phyloP scores from a whole-genome alignment of 1,140 invertebrate species.

The Psix sp. region DNA sequence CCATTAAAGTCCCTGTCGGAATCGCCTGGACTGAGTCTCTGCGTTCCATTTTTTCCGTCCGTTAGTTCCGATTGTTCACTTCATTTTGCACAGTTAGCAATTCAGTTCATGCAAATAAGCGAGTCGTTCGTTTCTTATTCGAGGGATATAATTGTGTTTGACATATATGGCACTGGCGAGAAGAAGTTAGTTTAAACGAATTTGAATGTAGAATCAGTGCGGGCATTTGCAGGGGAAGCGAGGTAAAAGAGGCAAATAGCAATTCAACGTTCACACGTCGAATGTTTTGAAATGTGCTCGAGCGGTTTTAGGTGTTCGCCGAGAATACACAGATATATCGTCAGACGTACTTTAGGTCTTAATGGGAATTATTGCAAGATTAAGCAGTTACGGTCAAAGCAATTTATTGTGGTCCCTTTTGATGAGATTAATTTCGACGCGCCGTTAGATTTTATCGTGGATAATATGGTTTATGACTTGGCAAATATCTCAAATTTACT shows the following conservation, averaged over 20 bases:
- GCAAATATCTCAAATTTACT: too few relatives aligned
- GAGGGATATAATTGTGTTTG: conserved; percentile 38
- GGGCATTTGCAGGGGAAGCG: background rate
- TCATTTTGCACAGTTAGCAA: conserved; percentile 32
- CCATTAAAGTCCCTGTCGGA: background rate
- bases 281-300: conserved; percentile 9
- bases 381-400: conserved; percentile 12
- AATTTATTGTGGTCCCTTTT: conserved; percentile 9
- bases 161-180: conserved; percentile 13
- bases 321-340: conserved; percentile 15
- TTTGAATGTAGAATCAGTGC: background rate
- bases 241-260: too few relatives aligned
- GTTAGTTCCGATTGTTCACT: conserved; percentile 8
- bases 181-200: background rate
- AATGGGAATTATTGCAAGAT: conserved; percentile 30
- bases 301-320: conserved; percentile 8
- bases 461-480: too few relatives aligned
- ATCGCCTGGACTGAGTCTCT: background rate
- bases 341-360: conserved; percentile 10
- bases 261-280: background rate
- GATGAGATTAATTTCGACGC: conserved; percentile 1
- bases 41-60: conserved; percentile 4
- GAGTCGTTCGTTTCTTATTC: conserved; percentile 36
- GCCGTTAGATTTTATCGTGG: too few relatives aligned
- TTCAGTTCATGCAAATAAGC: conserved; percentile 36